Base-by-base conservation (phyloP, 2,113 vertebrate genomes). In the Solea senegalensis region DNA sequence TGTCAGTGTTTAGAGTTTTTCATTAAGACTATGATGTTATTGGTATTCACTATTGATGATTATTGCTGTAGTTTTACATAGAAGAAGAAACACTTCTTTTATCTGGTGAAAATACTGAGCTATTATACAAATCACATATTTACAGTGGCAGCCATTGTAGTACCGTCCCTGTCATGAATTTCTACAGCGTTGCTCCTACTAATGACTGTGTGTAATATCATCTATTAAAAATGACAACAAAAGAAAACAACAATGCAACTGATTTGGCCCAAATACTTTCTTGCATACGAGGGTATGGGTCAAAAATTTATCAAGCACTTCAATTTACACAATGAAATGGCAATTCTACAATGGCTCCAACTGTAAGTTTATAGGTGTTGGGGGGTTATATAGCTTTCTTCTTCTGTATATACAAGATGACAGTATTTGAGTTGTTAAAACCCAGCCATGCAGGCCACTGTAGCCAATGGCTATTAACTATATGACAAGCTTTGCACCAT, bases 11-110 rank as follows among this genome's bases (percentile, higher is more conserved):
- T 91, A 83, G 89, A 90, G 83, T 86, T 81, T 73, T 72, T 81
- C 75, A 80, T 88, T 84, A 75, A 86, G 78, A 82, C 86, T 82
- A 83, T 90, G 82, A 85, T 91, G 74, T 87, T 90, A 76, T 89
- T 76, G 80, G 51, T 91, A 87, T 91, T 84, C 76, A 78, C 79
- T 83, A 87, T 90, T 88, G 73, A 87, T 80, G 82, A 84, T 85
- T 85, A 84, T 90, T 88, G 76, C 89, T 87, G 88, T 91, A 90
- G 84, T 86, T 89, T 90, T 90, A 86, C 83, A 60, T 90, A 83
- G 78, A 86, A 63, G 58, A 78, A 88, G 69, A 55, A 84, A 62
- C 56, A 68, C 63, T 74, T 83, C 49, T 79, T 82, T 84, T 60
- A 84, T 78, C 55, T 74, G 76, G 79, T 81, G 80, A 88, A 77